These are phyloP conservation scores for Semaprochilodus insignis DNA, from an alignment of 2,797 vertebrate species.

Conservation along the genomic window DNA sequence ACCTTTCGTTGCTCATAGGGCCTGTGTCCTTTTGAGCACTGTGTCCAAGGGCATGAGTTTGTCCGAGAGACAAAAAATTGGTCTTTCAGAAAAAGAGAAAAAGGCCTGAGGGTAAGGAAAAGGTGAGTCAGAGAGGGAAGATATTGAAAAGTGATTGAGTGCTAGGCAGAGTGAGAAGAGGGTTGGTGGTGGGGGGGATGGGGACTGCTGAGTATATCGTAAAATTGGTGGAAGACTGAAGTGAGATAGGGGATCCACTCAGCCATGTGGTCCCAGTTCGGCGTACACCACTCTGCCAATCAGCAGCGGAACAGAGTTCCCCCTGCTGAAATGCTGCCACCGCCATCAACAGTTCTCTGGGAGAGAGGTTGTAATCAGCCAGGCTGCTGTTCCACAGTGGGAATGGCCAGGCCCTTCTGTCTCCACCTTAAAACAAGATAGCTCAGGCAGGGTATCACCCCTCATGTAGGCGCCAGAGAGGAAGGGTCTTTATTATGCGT, in stretches of 20 bases:
- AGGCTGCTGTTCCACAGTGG: background rate
- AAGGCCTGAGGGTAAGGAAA: background rate
- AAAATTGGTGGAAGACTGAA: constrained; percentile 24
- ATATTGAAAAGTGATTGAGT: constrained; percentile 48
- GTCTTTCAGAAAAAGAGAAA: constrained; percentile 46
- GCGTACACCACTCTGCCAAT: background rate
- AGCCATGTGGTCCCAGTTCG: constrained; percentile 4
- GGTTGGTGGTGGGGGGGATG: background rate
- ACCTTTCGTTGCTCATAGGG: background rate
- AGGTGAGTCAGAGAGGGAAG: constrained; percentile 66
- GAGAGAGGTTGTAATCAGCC: background rate
- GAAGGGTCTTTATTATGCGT: background rate
- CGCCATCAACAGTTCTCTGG: background rate
- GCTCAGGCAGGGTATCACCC: too few species aligned
- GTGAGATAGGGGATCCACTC: constrained; percentile 6
- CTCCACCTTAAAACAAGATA: background rate
- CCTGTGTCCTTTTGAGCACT: background rate
- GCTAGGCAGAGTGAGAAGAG: constrained; percentile 13
- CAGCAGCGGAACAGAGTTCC: background rate
- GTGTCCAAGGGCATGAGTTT: background rate
- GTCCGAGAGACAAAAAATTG: background rate
- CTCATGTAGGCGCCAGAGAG: too few species aligned
- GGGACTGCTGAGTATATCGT: background rate
- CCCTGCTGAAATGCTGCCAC: background rate
- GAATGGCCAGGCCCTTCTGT: background rate